Base-by-base conservation (phyloP, 2,113 vertebrate species). In the Ptilonorhynchus violaceus region DNA sequence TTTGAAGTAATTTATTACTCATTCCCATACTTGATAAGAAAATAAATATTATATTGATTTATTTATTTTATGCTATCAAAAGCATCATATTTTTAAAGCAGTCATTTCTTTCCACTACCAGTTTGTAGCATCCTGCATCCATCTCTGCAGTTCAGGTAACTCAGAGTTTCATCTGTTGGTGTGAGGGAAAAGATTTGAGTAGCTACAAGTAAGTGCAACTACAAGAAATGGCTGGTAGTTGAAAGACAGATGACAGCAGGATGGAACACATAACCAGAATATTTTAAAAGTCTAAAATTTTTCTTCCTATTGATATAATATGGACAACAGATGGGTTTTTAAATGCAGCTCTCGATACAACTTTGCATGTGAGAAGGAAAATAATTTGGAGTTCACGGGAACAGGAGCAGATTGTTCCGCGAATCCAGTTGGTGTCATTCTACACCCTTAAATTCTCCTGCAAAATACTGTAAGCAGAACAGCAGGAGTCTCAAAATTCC, bases 281-380 rank as follows among this genome's bases (percentile, higher is more conserved):
- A 95, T 92, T 97, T 97, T 62, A 93, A 72, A 92, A 93, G 84
- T 76, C 93, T 96, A 63, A 88, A 90, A 55, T 92, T 96, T 92
- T 85, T 87, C 74, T 90, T 94, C 82, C 28, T 93, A 94, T 96
- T 96, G 96, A 94, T 96, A 90, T 85, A 93, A 89, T 85, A 93
- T 62, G 93, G 94, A 93, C 92, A 95, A 96, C 96, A 96, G 90
- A 97, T 96, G 94, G 93, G 72, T 80, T 96, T 97, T 95, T 92
- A 96, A 96, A 96, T 95, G 82, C 96, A 96, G 92, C 75, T 97
- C 96, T 92, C 68, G 30, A 94, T 96, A 95, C 75, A 96, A 85
- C 79, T 97, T 96, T 91, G 82, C 91, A 97, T 96, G 93, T 95
- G 96, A 95, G 90, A 97, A 96, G 67, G 85, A 96, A 90, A 96